Conservation (phyloP, 2,888 invertebrate genomes). For the Rotaria magnacalcarata region DNA sequence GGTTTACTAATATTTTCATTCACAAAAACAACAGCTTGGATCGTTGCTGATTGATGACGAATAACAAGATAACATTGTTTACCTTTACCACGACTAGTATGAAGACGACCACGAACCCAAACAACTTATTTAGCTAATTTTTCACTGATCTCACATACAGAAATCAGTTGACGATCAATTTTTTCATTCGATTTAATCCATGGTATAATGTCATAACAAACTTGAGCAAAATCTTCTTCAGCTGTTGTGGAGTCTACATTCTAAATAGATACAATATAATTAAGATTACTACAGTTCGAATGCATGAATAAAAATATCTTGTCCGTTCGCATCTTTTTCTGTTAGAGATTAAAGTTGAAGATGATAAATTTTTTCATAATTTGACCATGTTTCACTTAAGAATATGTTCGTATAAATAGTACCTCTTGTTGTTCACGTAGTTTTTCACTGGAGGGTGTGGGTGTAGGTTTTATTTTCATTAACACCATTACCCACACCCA, state of each 20-base stretch:
- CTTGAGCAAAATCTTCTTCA: slow-evolving; percentile 44
- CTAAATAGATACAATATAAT: background rate
- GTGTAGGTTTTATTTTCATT: background rate
- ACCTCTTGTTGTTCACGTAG: background rate
- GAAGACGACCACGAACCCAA: slow-evolving; percentile 79
- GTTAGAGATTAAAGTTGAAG: too few relatives aligned
- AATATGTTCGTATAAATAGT: too few relatives aligned
- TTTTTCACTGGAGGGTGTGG: background rate
- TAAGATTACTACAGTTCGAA: too few relatives aligned
- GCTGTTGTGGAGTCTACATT: background rate
- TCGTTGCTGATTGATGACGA: slow-evolving; percentile 81
- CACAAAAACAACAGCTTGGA: slow-evolving; percentile 66
- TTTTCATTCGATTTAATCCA: slow-evolving; percentile 50
- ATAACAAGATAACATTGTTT: slow-evolving; percentile 94
- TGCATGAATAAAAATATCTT: too few relatives aligned
- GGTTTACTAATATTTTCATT: slow-evolving; percentile 78
- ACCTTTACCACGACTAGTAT: slow-evolving; percentile 81
- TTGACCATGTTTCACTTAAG: too few relatives aligned
- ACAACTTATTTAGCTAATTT: slow-evolving; percentile 63
- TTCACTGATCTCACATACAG: slow-evolving; percentile 59
- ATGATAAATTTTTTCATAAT: too few relatives aligned
- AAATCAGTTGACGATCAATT: slow-evolving; percentile 60
- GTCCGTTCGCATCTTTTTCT: too few relatives aligned
- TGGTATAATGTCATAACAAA: slow-evolving; percentile 37
- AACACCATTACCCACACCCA: too few relatives aligned